These are phyloP conservation scores for Papilio xuthus DNA, from an alignment of 1,140 invertebrate genomes.

Conservation along the genomic window DNA sequence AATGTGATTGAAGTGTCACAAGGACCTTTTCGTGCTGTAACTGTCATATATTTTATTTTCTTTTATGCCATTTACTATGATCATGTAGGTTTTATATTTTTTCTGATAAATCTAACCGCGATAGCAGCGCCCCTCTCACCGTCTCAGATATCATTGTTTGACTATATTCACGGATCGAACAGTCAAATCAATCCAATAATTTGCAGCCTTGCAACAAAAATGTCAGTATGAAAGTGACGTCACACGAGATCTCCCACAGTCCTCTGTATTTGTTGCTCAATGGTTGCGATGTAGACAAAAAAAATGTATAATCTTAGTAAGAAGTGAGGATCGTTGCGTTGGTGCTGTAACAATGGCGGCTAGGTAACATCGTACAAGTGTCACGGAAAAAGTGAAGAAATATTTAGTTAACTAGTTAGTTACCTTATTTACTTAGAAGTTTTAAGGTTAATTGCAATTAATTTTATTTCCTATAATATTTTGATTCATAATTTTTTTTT, in stretches of 20 bases:
- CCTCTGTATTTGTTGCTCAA: constrained; percentile 1
- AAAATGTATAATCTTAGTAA: constrained; percentile 23
- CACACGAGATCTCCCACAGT: constrained; percentile 6
- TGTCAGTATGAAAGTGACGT: neutral
- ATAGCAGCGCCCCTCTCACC: too few relatives aligned
- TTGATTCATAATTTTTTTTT: neutral
- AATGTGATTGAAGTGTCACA: too few relatives aligned
- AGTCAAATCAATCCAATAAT: too few relatives aligned
- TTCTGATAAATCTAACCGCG: too few relatives aligned
- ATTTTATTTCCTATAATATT: neutral
- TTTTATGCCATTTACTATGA: too few relatives aligned
- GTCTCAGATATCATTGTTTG: too few relatives aligned
- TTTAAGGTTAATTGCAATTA: neutral
- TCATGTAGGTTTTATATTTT: too few relatives aligned
- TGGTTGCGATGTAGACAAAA: constrained; percentile 24
- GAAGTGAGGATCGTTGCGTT: constrained; percentile 14
- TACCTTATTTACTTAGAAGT: neutral
- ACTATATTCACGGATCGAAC: too few relatives aligned
- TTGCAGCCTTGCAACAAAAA: neutral
- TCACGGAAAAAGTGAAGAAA: neutral
- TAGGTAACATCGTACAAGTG: neutral
- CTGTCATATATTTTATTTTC: too few relatives aligned
- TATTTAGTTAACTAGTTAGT: neutral
- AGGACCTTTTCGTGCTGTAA: too few relatives aligned
- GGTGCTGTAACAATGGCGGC: constrained; percentile 4